phyloP scores from a whole-genome alignment of 1,140 invertebrate genomes.

The Radopholus similis region DNA sequence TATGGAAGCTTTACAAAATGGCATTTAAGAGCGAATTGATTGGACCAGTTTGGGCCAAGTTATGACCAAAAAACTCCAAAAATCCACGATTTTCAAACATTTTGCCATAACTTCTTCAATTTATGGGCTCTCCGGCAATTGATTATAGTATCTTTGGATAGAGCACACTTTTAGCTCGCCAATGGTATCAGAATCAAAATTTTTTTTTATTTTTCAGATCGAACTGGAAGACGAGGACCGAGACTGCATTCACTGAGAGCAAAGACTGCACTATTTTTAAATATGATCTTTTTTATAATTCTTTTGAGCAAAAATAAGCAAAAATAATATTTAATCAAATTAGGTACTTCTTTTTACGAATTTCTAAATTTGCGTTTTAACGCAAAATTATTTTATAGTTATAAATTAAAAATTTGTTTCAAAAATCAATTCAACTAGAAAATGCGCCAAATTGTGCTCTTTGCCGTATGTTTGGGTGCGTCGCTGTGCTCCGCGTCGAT shows the following conservation, averaged over 20 bases:
- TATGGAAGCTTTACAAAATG: no score
- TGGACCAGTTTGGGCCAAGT: no score
- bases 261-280: neutral
- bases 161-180: no score
- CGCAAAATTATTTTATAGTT: no score
- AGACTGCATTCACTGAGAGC: constrained; percentile 39
- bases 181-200: no score
- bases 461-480: constrained; percentile 2
- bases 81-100: no score
- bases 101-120: no score
- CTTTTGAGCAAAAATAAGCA: neutral
- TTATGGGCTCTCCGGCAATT: no score
- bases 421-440: neutral
- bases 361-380: neutral
- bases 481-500: constrained; percentile 21
- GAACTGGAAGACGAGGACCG: constrained; percentile 55
- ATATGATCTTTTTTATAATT: neutral
- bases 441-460: neutral
- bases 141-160: no score
- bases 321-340: neutral
- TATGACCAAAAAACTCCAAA: no score
- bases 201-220: neutral
- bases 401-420: no score
- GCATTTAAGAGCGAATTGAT: no score
- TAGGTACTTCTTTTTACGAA: neutral